Conservation (phyloP, 2,797 vertebrate genomes). For the Nannoperca australis region DNA sequence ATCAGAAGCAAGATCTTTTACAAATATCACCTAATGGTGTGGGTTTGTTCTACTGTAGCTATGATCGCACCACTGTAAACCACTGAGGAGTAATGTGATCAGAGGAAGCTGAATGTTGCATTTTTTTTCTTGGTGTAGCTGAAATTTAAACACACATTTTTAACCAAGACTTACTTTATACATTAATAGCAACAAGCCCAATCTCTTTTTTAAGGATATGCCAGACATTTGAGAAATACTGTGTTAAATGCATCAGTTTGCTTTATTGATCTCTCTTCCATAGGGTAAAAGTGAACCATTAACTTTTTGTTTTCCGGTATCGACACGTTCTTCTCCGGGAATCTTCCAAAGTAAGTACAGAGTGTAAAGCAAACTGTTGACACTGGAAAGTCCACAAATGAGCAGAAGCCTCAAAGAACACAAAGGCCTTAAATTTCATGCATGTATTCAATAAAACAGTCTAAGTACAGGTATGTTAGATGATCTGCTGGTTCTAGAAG, state of each 20-base stretch:
- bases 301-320: slow-evolving; percentile 73
- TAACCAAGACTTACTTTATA: not conserved
- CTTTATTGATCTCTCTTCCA: slow-evolving; percentile 74
- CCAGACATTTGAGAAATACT: slow-evolving; percentile 51
- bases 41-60: slow-evolving; percentile 19
- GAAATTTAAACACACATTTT: slow-evolving; percentile 11
- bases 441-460: not conserved
- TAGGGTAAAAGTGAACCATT: slow-evolving; percentile 72
- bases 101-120: slow-evolving; percentile 8
- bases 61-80: slow-evolving; percentile 23
- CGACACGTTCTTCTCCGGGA: slow-evolving; percentile 58
- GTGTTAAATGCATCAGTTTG: slow-evolving; percentile 70
- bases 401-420: slow-evolving; percentile 25
- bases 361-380: slow-evolving; percentile 26
- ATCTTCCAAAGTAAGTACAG: slow-evolving; percentile 29
- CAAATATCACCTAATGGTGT: slow-evolving; percentile 30
- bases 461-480: not conserved
- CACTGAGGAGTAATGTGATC: slow-evolving; percentile 15
- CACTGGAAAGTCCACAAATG: slow-evolving; percentile 14
- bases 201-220: slow-evolving; percentile 4
- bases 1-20: slow-evolving; percentile 7
- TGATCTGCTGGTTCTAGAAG: slow-evolving; percentile 9
- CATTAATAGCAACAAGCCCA: not conserved
- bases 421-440: not conserved
- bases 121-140: not conserved